Base-by-base conservation (phyloP, 2,113 vertebrate genomes). In the Progne subis region DNA sequence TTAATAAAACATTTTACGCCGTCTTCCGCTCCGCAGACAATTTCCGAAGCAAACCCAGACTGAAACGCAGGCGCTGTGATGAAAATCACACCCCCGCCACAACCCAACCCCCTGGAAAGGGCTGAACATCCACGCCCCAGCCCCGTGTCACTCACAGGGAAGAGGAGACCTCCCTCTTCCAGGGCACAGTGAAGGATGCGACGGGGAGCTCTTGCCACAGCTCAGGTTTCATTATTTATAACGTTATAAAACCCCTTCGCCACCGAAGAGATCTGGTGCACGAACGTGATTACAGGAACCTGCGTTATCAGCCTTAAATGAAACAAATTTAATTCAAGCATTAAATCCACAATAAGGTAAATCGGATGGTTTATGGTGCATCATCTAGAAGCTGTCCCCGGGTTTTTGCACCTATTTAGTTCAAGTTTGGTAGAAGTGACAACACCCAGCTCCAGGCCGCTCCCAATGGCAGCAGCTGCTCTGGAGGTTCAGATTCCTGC, bases 41-140 rank as follows among this genome's bases (percentile, higher is more conserved):
- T 53, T 60, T 39, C 87, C 64, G 25, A 74, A 86, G 87, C 63
- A 13, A 79, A 47, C 34, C 1, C 11, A 5, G 86, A 8, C 16
- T 2, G 60, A 50, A 63, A 68, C 0, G 37, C 60, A 46, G 68
- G 59, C 1, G 0, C n/a, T 0, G 52, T 3, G 76, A 55, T 2
- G 5, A 21, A 69, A 93, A 80, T 77, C 95, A 16, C 69, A 29
- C 14, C 83, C 88, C 92, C 8, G 43, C 23, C 68, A 3, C 11
- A 39, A 20, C 18, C 75, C 52, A 65, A 1, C n/a, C 80, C 52
- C 56, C 25, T 10, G 6, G 8, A 14, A 83, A 44, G 0, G 29
- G 64, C 78, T 32, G 63, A 43, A 6, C 4, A 76, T 75, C 72
- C 2, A 8, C 1, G 37, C 64, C 2, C 26, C 82, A 59, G 15